Evolutionary conservation across 2,113 vertebrate genomes (phyloP).

Genomic region (Martes martes): DNA sequence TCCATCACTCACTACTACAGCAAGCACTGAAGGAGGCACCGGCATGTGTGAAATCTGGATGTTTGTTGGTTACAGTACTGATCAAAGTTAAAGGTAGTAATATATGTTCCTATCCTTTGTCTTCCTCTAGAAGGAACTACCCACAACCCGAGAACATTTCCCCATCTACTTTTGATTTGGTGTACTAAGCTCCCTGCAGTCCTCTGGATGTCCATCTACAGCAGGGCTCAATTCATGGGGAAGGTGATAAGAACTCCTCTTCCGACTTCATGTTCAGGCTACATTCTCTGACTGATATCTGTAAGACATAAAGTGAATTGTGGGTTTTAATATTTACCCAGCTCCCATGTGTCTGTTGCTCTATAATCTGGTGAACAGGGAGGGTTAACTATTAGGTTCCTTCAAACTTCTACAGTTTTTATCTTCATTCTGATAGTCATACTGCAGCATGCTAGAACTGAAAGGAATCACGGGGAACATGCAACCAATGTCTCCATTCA

Average conservation of each 20-base stretch:
- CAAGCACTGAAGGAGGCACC: background rate
- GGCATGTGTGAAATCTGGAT: background rate
- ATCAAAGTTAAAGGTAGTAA: background rate
- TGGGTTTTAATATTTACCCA: background rate
- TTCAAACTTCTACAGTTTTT: background rate
- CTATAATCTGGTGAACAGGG: background rate
- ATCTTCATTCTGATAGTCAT: background rate
- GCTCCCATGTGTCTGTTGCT: background rate
- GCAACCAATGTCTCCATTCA: background rate
- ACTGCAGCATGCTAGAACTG: background rate
- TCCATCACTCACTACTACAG: background rate
- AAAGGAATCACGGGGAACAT: accelerated
- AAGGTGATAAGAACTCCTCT: background rate
- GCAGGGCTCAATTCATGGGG: background rate
- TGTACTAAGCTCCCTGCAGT: accelerated
- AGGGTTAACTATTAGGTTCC: background rate
- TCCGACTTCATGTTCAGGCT: background rate
- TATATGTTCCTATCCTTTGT: background rate
- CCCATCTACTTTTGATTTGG: background rate
- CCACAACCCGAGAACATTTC: accelerated
- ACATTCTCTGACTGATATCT: background rate
- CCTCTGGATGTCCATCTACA: background rate
- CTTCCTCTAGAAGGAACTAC: background rate
- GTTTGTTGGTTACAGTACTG: background rate
- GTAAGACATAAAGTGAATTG: background rate